A percentile compares a stretch with the other conserved stretches of the same genome.
These are phyloP conservation scores for Ispidina lecontei DNA, from an alignment of 2,797 vertebrate genomes.

Conservation along the genomic window DNA sequence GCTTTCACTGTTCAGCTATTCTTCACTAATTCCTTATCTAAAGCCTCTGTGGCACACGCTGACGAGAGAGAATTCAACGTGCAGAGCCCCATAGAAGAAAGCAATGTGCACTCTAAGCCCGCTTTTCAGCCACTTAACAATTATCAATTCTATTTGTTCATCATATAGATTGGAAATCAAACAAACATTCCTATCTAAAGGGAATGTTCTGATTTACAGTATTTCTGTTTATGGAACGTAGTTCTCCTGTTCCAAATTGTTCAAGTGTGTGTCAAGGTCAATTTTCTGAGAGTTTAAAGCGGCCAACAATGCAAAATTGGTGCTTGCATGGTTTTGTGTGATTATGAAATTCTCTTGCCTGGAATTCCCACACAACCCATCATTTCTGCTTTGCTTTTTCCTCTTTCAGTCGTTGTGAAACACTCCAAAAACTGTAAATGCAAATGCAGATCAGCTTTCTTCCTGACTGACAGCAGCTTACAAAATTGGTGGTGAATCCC, in stretches of 20 bases:
- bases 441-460: background rate
- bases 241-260: background rate
- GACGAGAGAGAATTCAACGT: background rate
- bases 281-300: background rate
- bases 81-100: background rate
- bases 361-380: background rate
- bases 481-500: background rate
- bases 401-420: background rate
- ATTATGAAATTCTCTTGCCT: background rate
- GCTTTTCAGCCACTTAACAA: background rate
- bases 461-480: background rate
- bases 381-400: slow-evolving; percentile 2
- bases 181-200: background rate
- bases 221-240: background rate
- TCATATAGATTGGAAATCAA: background rate
- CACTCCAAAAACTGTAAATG: background rate
- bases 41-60: background rate
- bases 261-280: background rate
- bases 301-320: background rate
- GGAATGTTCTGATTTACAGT: background rate
- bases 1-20: slow-evolving; percentile 6
- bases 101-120: background rate
- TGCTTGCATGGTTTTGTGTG: background rate
- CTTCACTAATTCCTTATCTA: slow-evolving; percentile 19
- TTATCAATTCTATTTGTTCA: background rate